A percentile compares a stretch with the other conserved stretches of the same genome.
Conservation (phyloP, 2,797 vertebrate genomes). For the Poecilia picta region DNA sequence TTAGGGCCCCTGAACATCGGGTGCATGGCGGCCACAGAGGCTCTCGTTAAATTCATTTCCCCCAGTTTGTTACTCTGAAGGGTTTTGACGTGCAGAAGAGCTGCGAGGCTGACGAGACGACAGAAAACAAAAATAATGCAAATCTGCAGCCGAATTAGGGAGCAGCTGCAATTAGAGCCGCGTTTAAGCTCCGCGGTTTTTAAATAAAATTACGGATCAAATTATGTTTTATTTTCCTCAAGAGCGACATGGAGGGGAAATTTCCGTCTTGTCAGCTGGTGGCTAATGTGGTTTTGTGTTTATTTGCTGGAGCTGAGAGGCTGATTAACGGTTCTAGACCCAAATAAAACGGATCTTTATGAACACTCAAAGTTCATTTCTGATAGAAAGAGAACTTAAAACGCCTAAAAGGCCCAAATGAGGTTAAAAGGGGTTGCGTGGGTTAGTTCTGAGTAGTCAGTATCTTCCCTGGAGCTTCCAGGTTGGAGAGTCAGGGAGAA, state of each 20-base stretch:
- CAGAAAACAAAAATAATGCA: background rate
- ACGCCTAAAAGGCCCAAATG: background rate
- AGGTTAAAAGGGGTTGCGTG: background rate
- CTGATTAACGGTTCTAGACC: background rate
- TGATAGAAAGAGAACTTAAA: background rate
- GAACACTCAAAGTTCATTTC: background rate
- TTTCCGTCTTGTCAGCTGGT: background rate
- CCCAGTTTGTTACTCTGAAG: conserved; percentile 33
- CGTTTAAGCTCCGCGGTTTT: background rate
- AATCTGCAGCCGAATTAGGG: conserved; percentile 3
- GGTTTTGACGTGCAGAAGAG: conserved; percentile 19
- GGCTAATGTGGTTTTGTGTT: background rate
- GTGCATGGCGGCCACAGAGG: conserved; percentile 47
- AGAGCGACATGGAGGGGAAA: background rate
- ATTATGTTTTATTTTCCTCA: background rate
- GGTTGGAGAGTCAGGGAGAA: background rate
- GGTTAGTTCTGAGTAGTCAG: background rate
- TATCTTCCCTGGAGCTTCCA: background rate
- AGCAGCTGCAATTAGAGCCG: background rate
- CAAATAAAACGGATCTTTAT: background rate
- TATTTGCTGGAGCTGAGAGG: background rate
- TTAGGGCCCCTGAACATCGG: conserved; percentile 57
- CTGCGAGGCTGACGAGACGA: conserved; percentile 11
- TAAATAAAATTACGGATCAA: background rate
- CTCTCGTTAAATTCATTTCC: conserved; percentile 49